Base-by-base conservation (phyloP, 2,797 vertebrate genomes). In the Peromyscus eremicus region DNA sequence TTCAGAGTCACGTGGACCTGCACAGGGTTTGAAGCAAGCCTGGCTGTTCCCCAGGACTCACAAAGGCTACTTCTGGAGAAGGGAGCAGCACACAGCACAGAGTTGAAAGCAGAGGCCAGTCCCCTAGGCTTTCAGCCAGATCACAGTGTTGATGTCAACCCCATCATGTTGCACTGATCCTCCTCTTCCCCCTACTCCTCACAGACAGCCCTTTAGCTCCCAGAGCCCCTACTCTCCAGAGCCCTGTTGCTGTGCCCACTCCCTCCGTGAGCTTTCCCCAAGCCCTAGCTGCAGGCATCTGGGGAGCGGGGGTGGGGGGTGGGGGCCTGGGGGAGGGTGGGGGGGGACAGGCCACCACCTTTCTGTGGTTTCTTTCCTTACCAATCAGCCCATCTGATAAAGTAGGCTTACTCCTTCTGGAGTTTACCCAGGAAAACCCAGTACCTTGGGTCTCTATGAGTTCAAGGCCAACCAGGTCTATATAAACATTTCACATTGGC, bases 151-250 rank as follows among this genome's bases (percentile, higher is more conserved):
- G 40, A 34, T 1, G 2, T 71, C 90, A 46, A 10, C 19, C 19
- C 85, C 2, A 0, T 2, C 5, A 17, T 73, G 29, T 23, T 10
- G 3, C 2, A 6, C 10, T 2, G 5, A 1, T 27, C 5, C 34
- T 66, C 40, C 21, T n/a, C 70, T 73, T 81, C 43, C 49, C 21
- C 52, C 25, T 27, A 0, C 13, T 34, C 19, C 43, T 55, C 60
- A 19, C 8, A 62, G 21, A 29, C 43, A 57, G 66, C 34, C 32
- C 62, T 57, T n/a, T 10, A 13, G 14, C 9, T 43, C 6, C 27
- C 14, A 29, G 37, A 27, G 89, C 86, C 6, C 52, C 43, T 6
- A 3, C n/a, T 80, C 27, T 89, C n/a, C 52, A 37, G 12, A 68
- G 27, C 52, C 77, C 52, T 11, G 14, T 6, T n/a, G 68, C 6